Conservation (phyloP, 2,797 vertebrate species). For the Trichosurus vulpecula region DNA sequence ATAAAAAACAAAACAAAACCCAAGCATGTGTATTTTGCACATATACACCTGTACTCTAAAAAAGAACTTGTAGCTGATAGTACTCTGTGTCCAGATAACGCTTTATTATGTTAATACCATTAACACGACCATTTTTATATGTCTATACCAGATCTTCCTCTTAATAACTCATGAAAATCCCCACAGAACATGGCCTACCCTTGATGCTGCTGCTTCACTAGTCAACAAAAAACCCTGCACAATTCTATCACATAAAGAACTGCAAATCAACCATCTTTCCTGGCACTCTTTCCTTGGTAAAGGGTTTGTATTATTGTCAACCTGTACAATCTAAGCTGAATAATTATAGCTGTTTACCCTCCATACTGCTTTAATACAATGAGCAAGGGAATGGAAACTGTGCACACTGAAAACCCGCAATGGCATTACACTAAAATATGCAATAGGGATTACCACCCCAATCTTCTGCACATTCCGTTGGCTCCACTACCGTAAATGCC, state of each 20-base stretch:
- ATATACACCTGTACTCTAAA: neutral
- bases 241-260: neutral
- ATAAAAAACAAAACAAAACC: neutral
- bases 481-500: neutral
- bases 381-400: neutral
- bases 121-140: neutral
- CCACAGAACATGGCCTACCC: neutral
- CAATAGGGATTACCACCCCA: neutral
- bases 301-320: neutral
- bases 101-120: neutral
- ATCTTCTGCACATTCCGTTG: neutral
- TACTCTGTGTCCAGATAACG: neutral
- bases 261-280: neutral
- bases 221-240: neutral
- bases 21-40: neutral
- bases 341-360: neutral
- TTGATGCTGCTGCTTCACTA: neutral
- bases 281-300: neutral
- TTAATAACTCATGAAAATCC: neutral
- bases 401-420: neutral
- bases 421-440: neutral
- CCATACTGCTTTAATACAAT: neutral
- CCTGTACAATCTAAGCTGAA: neutral
- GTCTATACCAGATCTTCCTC: neutral
- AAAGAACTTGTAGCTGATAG: neutral